phyloP scores from a whole-genome alignment of 2,888 invertebrate genomes.

The Trichogramma dendrolimi region DNA sequence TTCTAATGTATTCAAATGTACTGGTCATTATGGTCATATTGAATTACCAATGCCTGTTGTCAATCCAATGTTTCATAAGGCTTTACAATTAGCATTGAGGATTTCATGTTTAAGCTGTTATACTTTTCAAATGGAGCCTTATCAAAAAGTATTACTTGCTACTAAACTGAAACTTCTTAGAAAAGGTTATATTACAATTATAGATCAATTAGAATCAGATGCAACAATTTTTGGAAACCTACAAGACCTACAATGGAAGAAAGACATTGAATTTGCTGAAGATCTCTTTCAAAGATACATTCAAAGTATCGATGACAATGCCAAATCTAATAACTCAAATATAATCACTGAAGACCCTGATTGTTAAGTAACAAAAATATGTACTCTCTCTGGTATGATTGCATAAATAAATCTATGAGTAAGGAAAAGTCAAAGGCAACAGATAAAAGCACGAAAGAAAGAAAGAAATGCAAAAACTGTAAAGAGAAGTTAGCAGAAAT shows the following conservation, averaged over 20 bases:
- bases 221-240: slow-evolving; percentile 35
- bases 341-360: slow-evolving; percentile 1
- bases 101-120: slow-evolving; percentile 70
- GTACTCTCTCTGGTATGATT: slow-evolving; percentile 50
- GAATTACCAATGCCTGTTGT: slow-evolving; percentile 82
- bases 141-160: slow-evolving; percentile 58
- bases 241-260: slow-evolving; percentile 42
- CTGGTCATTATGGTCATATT: slow-evolving; percentile 94
- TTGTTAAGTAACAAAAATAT: slow-evolving; percentile 54
- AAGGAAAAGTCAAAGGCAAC: slow-evolving; percentile 8
- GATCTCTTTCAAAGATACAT: slow-evolving; percentile 55
- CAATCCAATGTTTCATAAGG: slow-evolving; percentile 83
- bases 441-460: slow-evolving; percentile 45
- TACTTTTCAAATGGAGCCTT: slow-evolving; percentile 63
- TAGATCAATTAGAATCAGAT: slow-evolving; percentile 62
- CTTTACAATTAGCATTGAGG: slow-evolving; percentile 65
- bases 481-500: slow-evolving; percentile 55
- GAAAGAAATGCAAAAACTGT: slow-evolving; percentile 59
- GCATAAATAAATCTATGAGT: slow-evolving; percentile 54
- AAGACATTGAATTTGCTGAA: slow-evolving; percentile 47
- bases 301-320: slow-evolving; percentile 35
- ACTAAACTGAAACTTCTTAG: slow-evolving; percentile 70
- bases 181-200: slow-evolving; percentile 68
- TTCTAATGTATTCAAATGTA: slow-evolving; percentile 64
- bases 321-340: slow-evolving; percentile 36